Evolutionary conservation across 2,797 vertebrate species (phyloP).

Genomic region (Gorsachius magnificus): DNA sequence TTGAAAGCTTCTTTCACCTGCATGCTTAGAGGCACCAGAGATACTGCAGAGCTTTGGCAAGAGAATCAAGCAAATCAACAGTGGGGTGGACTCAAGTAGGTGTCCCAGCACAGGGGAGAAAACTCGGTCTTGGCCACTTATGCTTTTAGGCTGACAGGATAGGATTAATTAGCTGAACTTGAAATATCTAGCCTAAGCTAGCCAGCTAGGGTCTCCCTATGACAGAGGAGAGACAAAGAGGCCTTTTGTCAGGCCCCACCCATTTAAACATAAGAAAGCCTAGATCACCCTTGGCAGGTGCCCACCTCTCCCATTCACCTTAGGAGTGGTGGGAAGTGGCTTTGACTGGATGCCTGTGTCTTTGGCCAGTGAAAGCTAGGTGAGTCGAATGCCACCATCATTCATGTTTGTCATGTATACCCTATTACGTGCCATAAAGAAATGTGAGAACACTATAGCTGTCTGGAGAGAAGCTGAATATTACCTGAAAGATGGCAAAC

Average conservation of each 20-base stretch:
- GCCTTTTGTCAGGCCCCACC: rapidly evolving
- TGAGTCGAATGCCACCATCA: neutral
- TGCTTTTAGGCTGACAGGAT: neutral
- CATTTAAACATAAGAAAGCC: neutral
- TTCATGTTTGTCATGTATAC: neutral
- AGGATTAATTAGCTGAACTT: neutral
- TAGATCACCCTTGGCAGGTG: neutral
- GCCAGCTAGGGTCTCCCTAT: neutral
- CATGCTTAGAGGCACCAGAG: neutral
- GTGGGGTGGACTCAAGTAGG: neutral
- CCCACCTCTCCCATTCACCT: neutral
- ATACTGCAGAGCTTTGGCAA: neutral
- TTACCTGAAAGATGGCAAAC: neutral
- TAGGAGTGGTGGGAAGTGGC: neutral
- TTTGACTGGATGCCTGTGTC: neutral
- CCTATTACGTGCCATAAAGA: neutral
- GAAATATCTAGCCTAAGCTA: neutral
- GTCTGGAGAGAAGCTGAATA: neutral
- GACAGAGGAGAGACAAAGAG: neutral
- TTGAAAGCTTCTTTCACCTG: neutral
- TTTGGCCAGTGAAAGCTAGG: neutral
- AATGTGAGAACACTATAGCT: neutral
- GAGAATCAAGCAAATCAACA: neutral
- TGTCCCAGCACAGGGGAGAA: neutral
- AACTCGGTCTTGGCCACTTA: neutral